phyloP scores from a whole-genome alignment of 23 tunicate species.

The Oikopleura dioica region DNA sequence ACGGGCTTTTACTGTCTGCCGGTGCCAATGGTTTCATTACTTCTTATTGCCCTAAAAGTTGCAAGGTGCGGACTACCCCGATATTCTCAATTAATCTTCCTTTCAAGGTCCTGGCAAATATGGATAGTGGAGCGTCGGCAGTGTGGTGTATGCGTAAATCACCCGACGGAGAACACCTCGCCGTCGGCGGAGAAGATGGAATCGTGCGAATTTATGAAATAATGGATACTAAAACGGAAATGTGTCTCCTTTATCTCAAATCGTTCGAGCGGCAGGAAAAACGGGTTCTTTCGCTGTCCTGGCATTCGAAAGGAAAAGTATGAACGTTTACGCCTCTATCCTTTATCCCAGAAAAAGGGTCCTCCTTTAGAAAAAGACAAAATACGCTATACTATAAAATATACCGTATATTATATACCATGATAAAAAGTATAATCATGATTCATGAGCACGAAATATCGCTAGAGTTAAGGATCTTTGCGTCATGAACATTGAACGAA shows the following conservation, averaged over 20 bases:
- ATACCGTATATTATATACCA: neutral
- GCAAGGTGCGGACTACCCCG: neutral
- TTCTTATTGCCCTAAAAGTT: neutral
- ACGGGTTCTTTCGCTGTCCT: neutral
- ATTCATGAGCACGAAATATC: too few relatives aligned
- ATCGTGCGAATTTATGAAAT: conserved; percentile 6
- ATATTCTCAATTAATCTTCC: too few relatives aligned
- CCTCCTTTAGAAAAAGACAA: neutral
- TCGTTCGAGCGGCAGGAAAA: neutral
- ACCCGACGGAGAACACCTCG: neutral
- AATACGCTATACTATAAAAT: neutral
- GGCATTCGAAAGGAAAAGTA: conserved; percentile 8
- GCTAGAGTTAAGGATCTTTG: neutral
- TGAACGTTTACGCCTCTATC: neutral
- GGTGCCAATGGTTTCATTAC: neutral
- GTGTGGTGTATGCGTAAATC: neutral
- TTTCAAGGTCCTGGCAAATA: too few relatives aligned
- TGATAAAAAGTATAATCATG: neutral
- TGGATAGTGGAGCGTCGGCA: neutral
- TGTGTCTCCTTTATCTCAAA: neutral
- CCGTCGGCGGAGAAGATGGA: conserved; percentile 12
- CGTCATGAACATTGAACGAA: neutral
- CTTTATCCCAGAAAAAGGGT: neutral
- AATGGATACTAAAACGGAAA: neutral
- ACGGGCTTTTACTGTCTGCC: neutral